A percentile compares a stretch with the other conserved stretches of the same genome.
These are phyloP conservation scores for Malachius bipustulatus DNA, from an alignment of 2,888 invertebrate species.

Conservation along the genomic window DNA sequence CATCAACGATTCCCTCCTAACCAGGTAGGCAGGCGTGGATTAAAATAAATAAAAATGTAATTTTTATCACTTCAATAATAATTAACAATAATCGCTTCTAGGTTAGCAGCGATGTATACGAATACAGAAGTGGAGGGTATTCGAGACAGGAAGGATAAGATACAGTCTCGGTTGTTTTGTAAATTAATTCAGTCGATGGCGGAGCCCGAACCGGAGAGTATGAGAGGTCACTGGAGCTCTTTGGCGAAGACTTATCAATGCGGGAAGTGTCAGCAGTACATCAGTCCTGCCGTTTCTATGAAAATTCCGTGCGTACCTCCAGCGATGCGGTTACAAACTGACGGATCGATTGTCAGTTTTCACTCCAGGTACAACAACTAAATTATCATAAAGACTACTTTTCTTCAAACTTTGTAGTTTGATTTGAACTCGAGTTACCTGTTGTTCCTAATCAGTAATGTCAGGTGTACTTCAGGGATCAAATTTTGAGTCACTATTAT, in stretches of 20 bases:
- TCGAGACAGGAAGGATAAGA: slow-evolving; percentile 78
- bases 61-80: slow-evolving; percentile 3
- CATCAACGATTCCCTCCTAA: slow-evolving; percentile 65
- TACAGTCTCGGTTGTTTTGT: slow-evolving; percentile 72
- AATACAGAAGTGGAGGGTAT: slow-evolving; percentile 77
- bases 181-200: slow-evolving; percentile 69
- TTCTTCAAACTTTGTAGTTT: too few relatives aligned
- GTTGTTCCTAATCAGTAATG: too few relatives aligned
- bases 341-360: slow-evolving; percentile 58
- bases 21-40: slow-evolving; percentile 34
- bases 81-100: slow-evolving; percentile 32
- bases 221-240: slow-evolving; percentile 70
- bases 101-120: slow-evolving; percentile 77
- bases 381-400: too few relatives aligned
- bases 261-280: slow-evolving; percentile 59
- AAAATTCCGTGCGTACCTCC: slow-evolving; percentile 61
- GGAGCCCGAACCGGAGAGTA: slow-evolving; percentile 62
- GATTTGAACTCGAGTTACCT: too few relatives aligned
- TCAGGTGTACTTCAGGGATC: too few relatives aligned
- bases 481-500: too few relatives aligned
- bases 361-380: slow-evolving; percentile 47
- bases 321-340: slow-evolving; percentile 59
- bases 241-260: slow-evolving; percentile 68
- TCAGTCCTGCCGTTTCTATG: slow-evolving; percentile 57
- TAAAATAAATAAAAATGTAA: neutral